Conservation (phyloP, 2,797 vertebrate genomes). For the Serranus cabrilla region DNA sequence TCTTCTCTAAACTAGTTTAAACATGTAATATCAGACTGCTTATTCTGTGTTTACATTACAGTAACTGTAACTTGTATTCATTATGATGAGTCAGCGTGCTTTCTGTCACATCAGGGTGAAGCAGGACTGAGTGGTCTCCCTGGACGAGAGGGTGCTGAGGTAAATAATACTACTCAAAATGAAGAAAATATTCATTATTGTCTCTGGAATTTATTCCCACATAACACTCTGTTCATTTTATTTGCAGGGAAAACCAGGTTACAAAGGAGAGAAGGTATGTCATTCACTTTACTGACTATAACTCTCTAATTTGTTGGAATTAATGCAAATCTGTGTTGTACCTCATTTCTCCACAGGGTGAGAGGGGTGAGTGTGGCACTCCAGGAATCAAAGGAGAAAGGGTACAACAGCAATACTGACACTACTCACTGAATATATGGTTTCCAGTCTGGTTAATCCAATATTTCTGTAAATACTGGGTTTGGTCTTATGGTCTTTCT, state of each 20-base stretch:
- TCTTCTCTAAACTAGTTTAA: neutral
- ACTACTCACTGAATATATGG: neutral
- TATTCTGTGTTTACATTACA: neutral
- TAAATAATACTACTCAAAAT: slow-evolving; percentile 63
- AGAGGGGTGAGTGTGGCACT: slow-evolving; percentile 92
- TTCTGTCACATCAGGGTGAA: slow-evolving; percentile 86
- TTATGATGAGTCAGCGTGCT: slow-evolving; percentile 6
- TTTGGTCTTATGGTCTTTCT: slow-evolving; percentile 25
- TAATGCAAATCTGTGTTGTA: neutral
- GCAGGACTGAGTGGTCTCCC: slow-evolving; percentile 90
- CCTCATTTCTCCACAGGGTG: slow-evolving; percentile 83
- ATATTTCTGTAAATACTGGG: neutral
- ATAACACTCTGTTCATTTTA: slow-evolving; percentile 24
- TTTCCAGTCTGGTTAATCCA: slow-evolving; percentile 15
- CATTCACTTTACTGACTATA: neutral
- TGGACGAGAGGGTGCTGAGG: slow-evolving; percentile 90
- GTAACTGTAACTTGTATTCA: neutral
- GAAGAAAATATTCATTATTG: slow-evolving; percentile 11
- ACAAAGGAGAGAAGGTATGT: slow-evolving; percentile 93
- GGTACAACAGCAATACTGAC: slow-evolving; percentile 74
- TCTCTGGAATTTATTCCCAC: slow-evolving; percentile 16
- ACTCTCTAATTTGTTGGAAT: slow-evolving; percentile 12
- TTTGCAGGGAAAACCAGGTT: slow-evolving; percentile 91
- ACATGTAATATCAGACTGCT: neutral
- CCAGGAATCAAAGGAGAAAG: slow-evolving; percentile 94